Conservation (phyloP, 2,797 vertebrate species). For the Typhlichthys eigenmanni region DNA sequence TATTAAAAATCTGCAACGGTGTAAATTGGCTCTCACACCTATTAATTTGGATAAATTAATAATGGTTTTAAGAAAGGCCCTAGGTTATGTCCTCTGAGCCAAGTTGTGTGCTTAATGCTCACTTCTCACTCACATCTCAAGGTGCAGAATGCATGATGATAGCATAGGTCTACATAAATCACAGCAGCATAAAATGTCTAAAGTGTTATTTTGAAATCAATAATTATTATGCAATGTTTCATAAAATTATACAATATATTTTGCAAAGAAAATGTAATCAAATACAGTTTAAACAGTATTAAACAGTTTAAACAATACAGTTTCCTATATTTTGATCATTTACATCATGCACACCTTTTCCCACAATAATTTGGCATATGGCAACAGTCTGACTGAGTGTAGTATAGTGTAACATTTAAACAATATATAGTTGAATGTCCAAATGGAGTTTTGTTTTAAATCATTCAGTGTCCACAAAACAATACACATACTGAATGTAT, state of each 20-base stretch:
- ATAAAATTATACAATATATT: constrained; percentile 32
- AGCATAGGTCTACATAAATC: constrained; percentile 41
- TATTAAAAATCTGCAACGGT: constrained; percentile 1
- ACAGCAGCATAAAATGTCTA: constrained; percentile 17
- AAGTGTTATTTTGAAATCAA: constrained; percentile 50
- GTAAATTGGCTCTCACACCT: constrained; percentile 1
- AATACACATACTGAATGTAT: too few relatives aligned
- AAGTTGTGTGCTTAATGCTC: constrained; percentile 44
- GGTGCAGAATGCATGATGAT: constrained; percentile 24
- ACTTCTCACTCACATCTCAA: constrained; percentile 26
- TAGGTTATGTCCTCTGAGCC: constrained; percentile 67
- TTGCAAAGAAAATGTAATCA: too few relatives aligned
- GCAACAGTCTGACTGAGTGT: too few relatives aligned
- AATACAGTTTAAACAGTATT: too few relatives aligned
- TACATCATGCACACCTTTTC: too few relatives aligned
- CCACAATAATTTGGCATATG: too few relatives aligned
- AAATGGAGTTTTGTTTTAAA: too few relatives aligned
- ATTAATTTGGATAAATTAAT: constrained; percentile 21
- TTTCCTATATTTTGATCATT: too few relatives aligned
- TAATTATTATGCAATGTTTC: constrained; percentile 55
- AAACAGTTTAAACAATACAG: too few relatives aligned
- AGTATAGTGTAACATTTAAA: too few relatives aligned
- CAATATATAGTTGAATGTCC: too few relatives aligned
- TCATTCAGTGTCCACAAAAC: too few relatives aligned
- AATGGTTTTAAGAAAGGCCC: constrained; percentile 41